Evolutionary conservation across 2,888 invertebrate species (phyloP).

Genomic region (Diaphora mendica): DNA sequence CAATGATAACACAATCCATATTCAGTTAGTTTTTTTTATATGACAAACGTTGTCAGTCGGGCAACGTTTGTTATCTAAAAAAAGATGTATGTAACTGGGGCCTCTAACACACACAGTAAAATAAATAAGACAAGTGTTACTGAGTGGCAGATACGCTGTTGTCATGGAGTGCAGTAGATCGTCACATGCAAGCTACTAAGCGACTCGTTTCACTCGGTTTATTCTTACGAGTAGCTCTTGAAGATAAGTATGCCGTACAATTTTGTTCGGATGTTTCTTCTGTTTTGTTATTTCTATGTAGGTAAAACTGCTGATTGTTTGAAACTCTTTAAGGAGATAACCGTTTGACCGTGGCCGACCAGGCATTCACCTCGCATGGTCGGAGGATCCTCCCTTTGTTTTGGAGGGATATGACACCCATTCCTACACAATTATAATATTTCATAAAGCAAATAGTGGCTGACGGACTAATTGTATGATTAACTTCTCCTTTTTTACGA

Average conservation of each 20-base stretch:
- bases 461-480: no score
- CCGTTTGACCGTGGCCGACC: no score
- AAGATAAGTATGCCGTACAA: slow-evolving; percentile 22
- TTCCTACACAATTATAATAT: no score
- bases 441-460: no score
- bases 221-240: slow-evolving; percentile 32
- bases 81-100: no score
- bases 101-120: not conserved
- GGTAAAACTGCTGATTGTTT: not conserved
- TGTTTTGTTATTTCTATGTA: not conserved
- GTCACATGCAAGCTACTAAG: slow-evolving; percentile 43
- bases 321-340: not conserved
- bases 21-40: no score
- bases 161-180: slow-evolving; percentile 19
- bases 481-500: not conserved
- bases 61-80: no score
- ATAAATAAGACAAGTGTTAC: not conserved
- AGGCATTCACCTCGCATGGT: no score
- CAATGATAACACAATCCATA: no score
- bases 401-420: no score
- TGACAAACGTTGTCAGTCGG: no score
- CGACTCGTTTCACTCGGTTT: slow-evolving; percentile 35
- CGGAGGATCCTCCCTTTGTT: no score
- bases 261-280: not conserved
- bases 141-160: not conserved